Conservation (phyloP, 2,888 invertebrate genomes). For the Epinotia bilunana region DNA sequence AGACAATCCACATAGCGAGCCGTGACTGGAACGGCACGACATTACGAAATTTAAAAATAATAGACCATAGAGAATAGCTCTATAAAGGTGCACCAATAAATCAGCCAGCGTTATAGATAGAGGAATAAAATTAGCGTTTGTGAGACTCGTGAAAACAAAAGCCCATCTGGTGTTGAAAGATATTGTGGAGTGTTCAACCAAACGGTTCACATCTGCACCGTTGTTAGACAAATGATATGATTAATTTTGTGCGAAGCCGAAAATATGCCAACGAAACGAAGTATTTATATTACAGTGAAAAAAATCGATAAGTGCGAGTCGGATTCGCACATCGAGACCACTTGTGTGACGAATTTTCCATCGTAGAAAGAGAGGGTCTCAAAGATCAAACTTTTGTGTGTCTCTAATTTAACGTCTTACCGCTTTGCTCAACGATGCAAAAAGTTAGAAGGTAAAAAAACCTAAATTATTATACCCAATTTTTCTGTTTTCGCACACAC, state of each 20-base stretch:
- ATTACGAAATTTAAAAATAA: conserved; percentile 37
- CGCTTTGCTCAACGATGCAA: too few relatives aligned
- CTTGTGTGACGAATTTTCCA: too few relatives aligned
- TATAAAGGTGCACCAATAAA: conserved; percentile 30
- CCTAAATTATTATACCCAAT: too few relatives aligned
- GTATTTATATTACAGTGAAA: too few relatives aligned
- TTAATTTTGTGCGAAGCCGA: neutral
- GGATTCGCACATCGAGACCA: too few relatives aligned
- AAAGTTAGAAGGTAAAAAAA: too few relatives aligned
- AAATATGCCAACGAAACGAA: neutral
- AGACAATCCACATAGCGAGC: conserved; percentile 34
- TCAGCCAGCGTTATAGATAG: conserved; percentile 7
- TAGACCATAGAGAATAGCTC: conserved; percentile 35
- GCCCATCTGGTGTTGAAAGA: conserved; percentile 21
- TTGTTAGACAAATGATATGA: neutral
- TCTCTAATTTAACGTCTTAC: too few relatives aligned
- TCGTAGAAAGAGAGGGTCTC: too few relatives aligned
- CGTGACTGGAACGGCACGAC: conserved; percentile 40
- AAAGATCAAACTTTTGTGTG: too few relatives aligned
- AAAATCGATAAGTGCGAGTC: too few relatives aligned
- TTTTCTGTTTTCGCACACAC: too few relatives aligned
- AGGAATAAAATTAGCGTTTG: conserved; percentile 9
- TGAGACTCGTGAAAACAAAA: conserved; percentile 19
- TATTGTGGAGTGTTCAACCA: conserved; percentile 1
- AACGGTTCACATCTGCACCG: conserved; percentile 1